Evolutionary conservation across 2,888 invertebrate species (phyloP).

Genomic region (Steinernema carpocapsae): DNA sequence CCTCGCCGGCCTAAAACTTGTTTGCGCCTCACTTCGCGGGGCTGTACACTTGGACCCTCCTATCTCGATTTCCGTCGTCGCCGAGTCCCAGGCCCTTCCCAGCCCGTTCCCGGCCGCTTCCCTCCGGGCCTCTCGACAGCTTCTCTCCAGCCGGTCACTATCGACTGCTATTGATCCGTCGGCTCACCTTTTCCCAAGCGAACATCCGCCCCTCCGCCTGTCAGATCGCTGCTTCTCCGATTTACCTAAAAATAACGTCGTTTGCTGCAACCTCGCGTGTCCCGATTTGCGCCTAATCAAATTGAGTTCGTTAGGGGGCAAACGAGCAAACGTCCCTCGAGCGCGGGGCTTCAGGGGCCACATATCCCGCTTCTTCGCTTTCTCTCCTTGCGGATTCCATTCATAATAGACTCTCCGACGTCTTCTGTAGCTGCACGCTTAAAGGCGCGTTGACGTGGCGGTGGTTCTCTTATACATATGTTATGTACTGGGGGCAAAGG

Average conservation of each 20-base stretch:
- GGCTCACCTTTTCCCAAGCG: too few relatives aligned
- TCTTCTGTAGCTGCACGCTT: background rate
- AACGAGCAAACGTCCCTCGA: constrained; percentile 25
- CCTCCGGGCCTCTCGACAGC: background rate
- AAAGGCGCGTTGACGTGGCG: background rate
- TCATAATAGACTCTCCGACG: constrained; percentile 6
- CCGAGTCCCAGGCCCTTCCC: background rate
- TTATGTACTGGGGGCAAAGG: constrained; percentile 18
- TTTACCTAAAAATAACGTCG: constrained; percentile 16
- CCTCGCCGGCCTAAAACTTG: constrained; percentile 28
- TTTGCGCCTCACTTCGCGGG: constrained; percentile 20
- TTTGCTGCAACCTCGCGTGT: background rate
- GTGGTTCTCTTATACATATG: background rate
- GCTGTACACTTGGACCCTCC: constrained; percentile 33
- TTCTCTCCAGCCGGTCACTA: constrained; percentile 33
- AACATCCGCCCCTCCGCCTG: constrained; percentile 4
- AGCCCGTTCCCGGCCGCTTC: constrained; percentile 22
- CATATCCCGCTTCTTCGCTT: background rate
- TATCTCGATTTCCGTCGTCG: background rate
- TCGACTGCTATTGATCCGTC: constrained; percentile 29
- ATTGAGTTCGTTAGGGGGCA: constrained; percentile 30
- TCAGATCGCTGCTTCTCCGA: background rate
- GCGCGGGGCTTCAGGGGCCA: constrained; percentile 12
- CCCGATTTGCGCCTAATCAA: constrained; percentile 20
- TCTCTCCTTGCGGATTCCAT: constrained; percentile 6